Evolutionary conservation across 1,140 invertebrate genomes (phyloP).

Genomic region (Zophobas morio): DNA sequence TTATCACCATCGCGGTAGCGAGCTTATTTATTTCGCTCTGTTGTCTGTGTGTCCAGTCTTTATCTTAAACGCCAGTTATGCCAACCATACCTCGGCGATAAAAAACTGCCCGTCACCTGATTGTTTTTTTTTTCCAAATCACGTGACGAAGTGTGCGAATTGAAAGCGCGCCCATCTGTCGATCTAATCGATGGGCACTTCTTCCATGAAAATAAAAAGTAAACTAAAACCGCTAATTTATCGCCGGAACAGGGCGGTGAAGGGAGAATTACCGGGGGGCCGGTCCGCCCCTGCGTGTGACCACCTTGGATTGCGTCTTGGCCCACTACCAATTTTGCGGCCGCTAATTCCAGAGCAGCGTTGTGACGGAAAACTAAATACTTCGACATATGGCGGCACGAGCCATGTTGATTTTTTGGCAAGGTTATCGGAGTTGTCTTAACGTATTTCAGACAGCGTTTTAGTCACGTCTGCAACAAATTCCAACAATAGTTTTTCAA

Average conservation of each 20-base stretch:
- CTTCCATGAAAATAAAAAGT: constrained; percentile 38
- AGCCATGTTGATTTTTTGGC: too few species aligned
- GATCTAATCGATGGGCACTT: constrained; percentile 47
- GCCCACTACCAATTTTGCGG: constrained; percentile 2
- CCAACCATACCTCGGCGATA: too few species aligned
- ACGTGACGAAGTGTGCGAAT: constrained; percentile 4
- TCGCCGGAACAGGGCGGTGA: constrained; percentile 51
- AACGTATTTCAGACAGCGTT: too few species aligned
- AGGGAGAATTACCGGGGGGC: constrained; percentile 9
- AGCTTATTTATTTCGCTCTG: constrained; percentile 28
- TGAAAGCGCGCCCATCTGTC: constrained; percentile 40
- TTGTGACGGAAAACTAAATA: constrained; percentile 1
- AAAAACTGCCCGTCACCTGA: too few species aligned
- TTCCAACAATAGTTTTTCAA: too few species aligned
- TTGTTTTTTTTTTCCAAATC: not conserved
- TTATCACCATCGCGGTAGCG: constrained; percentile 31
- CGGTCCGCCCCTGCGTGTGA: constrained; percentile 29
- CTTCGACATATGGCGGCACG: not conserved
- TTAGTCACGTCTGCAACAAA: too few species aligned
- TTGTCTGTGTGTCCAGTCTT: constrained; percentile 17
- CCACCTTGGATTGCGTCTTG: constrained; percentile 7
- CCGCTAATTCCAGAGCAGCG: constrained; percentile 27
- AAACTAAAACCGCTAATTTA: constrained; percentile 55
- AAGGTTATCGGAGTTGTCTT: too few species aligned
- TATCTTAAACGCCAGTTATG: constrained; percentile 37